Evolutionary conservation across 1,140 invertebrate species (phyloP), one percentile per base, ranked within the genome.

Genomic region (Scaptomyza hsui): DNA sequence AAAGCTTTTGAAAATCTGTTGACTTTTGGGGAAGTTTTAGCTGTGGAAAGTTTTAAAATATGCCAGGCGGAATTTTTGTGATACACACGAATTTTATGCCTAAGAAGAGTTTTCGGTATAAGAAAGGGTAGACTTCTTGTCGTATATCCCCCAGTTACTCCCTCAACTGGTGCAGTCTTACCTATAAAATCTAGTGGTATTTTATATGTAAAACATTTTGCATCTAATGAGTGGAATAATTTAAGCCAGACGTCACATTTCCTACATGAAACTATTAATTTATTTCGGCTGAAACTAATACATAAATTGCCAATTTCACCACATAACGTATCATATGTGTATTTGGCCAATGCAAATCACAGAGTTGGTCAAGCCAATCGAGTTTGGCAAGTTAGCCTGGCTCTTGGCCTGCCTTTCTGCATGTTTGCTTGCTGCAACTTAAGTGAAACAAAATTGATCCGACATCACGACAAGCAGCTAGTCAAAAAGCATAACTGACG

Each of bases 371-470:
- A 29, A 29, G 81, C 76, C 37, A 85, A 85, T 63, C 81, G 72
- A 53, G 77, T 86, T 85, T 67, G 67, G 72, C 52, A 53, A 61
- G 15, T 35, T 51, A 29, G 12, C 32, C 3, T 4, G 62, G 61
- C 67, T 26, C 24, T 26, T 3, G 24, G 67, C 57, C 67, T 61
- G 19, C 57, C 35, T 24, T 24, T 24, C 6, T 4, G 24, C 29
- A n/a, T n/a, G n/a, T n/a, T n/a, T 2, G 19, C 15, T 42, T 56
- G 67, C 49, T 59, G 19, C 18, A 63, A 49, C 52, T 64, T 64
- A 72, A 57, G 52, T 80, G 81, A 76, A 73, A 65, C 81, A 86
- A 83, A 83, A 73, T 76, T 70, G 81, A 86, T 74, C 60, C 81
- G 81, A 86, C 81, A 76, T 65, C 63, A 64, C 76, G 67, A 77